Evolutionary conservation across 2,888 invertebrate species (phyloP), one percentile per base, ranked within the genome.

Genomic region (Campoplex capitator): DNA sequence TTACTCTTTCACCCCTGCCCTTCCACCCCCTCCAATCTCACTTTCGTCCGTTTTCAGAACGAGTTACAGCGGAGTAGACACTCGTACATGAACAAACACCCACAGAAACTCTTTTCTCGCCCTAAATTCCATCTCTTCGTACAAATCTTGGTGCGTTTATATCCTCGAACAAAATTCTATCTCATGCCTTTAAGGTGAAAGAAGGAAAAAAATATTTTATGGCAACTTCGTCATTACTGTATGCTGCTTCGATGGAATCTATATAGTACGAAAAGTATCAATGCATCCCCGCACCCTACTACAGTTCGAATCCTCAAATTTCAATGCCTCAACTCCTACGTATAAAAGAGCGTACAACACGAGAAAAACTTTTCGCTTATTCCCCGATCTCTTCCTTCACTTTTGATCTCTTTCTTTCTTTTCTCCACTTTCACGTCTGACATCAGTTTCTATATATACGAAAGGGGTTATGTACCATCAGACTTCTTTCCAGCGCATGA

Each of bases 71-170:
- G 23, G 56, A 32, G 62, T 18, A 75, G 65, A 81, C 45, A 32
- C 35, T 51, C 67, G 58, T 42, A 13, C 67, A 71, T 45, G 28
- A 28, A 54, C 62, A 62, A 32, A 62, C 62, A 62, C 16, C 48
- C 70, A 23, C 23, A 48, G 45, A 38, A 58, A 45, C 54, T 73
- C 58, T 54, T 68, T 68, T 42, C 48, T 45, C 68, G 3, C 48
- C 56, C 68, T 45, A 77, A 83, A 70, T 79, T 79, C 77, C 54
- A 13, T 86, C 65, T 65, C 51, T 42, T 28, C 74, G 74, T 82
- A 70, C 77, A 83, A 78, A 85, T 85, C 85, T 85, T 85, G 54
- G n/a, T 71, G 65, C 54, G 23, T 74, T 73, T 81, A 62, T 65
- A 45, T 45, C 58, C 48, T 51, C 73, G 23, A 35, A 62, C 65